These are phyloP conservation scores for Druon quercuslanigerum DNA, from an alignment of 1,140 invertebrate species.

Conservation along the genomic window DNA sequence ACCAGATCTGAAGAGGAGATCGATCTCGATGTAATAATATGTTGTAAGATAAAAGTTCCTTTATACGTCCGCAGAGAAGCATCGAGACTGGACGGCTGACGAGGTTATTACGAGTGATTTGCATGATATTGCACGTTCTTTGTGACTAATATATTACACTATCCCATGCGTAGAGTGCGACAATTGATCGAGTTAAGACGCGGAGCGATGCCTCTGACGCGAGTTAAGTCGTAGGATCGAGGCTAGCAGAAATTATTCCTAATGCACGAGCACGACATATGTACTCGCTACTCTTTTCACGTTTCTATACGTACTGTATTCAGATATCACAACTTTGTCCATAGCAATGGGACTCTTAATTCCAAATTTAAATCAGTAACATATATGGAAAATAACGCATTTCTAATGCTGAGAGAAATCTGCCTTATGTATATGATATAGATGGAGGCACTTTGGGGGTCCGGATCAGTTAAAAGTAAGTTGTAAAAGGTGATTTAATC, in stretches of 20 bases:
- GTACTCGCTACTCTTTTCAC: too few species aligned
- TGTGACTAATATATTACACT: constrained; percentile 8
- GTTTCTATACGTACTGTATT: too few species aligned
- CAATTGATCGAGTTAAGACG: constrained; percentile 24
- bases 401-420: too few species aligned
- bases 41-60: constrained; percentile 2
- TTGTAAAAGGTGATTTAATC: too few species aligned
- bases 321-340: too few species aligned
- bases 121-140: constrained; percentile 16
- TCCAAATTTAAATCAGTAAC: too few species aligned
- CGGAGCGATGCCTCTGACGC: constrained; percentile 20
- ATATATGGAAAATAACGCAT: too few species aligned
- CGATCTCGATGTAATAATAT: constrained; percentile 14
- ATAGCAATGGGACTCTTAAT: too few species aligned
- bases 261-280: background rate
- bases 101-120: constrained; percentile 28
- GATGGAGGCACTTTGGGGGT: too few species aligned
- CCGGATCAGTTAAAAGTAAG: too few species aligned
- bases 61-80: background rate
- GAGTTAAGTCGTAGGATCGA: constrained; percentile 20
- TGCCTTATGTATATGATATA: too few species aligned
- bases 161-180: background rate
- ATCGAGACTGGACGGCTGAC: background rate
- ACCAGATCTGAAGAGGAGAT: background rate
- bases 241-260: background rate